Evolutionary conservation across 2,797 vertebrate genomes (phyloP).

Genomic region (Gorsachius magnificus): DNA sequence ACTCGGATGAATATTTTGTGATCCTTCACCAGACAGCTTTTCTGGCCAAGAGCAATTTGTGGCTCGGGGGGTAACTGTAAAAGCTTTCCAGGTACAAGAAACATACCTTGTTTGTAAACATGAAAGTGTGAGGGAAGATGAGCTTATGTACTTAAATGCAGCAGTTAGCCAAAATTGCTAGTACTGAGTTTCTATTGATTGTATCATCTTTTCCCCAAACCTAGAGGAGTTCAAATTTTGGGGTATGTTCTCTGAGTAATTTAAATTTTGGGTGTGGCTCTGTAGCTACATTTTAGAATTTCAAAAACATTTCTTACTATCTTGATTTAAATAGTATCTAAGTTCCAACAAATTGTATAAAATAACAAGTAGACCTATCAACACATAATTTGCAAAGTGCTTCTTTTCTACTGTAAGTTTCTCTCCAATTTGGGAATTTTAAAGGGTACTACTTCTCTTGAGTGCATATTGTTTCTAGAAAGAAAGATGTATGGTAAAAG

Average conservation of each 20-base stretch:
- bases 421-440: background rate
- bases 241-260: background rate
- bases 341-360: background rate
- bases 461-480: background rate
- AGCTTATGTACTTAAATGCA: background rate
- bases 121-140: background rate
- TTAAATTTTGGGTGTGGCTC: background rate
- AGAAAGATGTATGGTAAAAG: background rate
- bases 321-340: background rate
- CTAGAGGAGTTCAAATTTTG: background rate
- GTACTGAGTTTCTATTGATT: background rate
- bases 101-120: background rate
- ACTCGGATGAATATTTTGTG: background rate
- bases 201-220: background rate
- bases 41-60: background rate
- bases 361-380: background rate
- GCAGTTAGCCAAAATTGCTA: background rate
- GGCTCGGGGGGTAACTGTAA: background rate
- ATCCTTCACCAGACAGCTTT: conserved; percentile 18
- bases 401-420: background rate
- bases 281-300: background rate
- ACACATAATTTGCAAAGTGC: background rate
- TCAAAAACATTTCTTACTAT: background rate
- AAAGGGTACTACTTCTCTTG: background rate
- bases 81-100: background rate